Base-by-base conservation (phyloP, 2,888 invertebrate genomes). In the Brenthis hecate region DNA sequence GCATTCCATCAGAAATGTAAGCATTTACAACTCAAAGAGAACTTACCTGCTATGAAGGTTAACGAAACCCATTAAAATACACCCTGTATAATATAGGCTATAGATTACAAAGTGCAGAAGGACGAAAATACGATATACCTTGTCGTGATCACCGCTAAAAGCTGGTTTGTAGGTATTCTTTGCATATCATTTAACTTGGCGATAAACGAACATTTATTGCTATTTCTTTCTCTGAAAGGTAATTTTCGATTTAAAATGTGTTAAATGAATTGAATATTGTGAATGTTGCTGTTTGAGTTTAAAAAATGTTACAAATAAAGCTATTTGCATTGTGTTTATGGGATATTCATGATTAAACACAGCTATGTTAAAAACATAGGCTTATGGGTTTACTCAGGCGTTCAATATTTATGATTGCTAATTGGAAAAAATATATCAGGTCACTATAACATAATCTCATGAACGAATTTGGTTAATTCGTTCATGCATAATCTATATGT, bases 21-120 rank as follows among this genome's bases (percentile, higher is more conserved):
- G n/a, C n/a, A 28, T 74, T 75, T 76, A 73, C 75, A 76, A 74
- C 74, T 74, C 76, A 76, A 75, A 74, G 74, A 67, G 72, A 68
- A 66, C 69, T 55, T 58, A 72, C 66, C 56, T 68, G 64, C 68
- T 66, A 65, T 70, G 74, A 71, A 11, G 36, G 11, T 72, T 73
- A 74, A 75, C 71, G 73, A 75, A 75, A 73, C 72, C 75, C 72
- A 72, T 73, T 69, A 75, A 73, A 73, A 71, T 73, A 73, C 71
- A 71, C 0, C 11, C 36, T 43, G 8, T 43, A 11, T 51, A 51
- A n/a, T 51, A 51, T 13, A 51, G 4, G 1, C 71, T 47, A 65
- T 43, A 43, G 36, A 72, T 72, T 58, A 51, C 53, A 53, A 58
- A n/a, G 13, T 14, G 4, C n/a, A 48, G 58, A 70, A 70, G 62